phyloP scores from a whole-genome alignment of 2,888 invertebrate species.

The Limnephilus auricula region DNA sequence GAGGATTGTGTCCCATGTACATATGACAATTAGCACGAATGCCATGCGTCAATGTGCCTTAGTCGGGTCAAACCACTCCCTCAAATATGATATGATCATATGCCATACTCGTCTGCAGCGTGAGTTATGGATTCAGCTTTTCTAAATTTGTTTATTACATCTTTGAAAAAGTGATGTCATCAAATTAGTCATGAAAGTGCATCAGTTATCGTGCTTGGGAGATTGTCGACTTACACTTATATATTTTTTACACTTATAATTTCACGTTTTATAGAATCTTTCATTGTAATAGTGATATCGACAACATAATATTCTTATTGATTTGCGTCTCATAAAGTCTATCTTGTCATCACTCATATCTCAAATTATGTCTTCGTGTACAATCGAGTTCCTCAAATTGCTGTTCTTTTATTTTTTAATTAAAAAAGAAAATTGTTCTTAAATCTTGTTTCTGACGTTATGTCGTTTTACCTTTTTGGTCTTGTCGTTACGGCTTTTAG shows the following conservation, averaged over 20 bases:
- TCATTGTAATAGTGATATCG: neutral
- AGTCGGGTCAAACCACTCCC: slow-evolving; percentile 18
- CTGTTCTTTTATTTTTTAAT: neutral
- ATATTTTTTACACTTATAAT: neutral
- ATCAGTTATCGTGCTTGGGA: neutral
- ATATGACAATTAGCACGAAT: slow-evolving; percentile 46
- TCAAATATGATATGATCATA: neutral
- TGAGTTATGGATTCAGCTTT: neutral
- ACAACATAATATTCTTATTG: neutral
- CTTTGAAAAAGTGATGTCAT: neutral
- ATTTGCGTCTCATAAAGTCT: neutral
- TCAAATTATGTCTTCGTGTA: neutral
- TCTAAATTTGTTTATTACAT: neutral
- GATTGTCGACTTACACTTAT: neutral
- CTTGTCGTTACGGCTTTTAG: neutral
- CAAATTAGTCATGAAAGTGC: neutral
- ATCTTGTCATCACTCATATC: neutral
- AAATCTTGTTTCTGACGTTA: neutral
- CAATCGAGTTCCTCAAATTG: neutral
- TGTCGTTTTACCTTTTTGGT: neutral
- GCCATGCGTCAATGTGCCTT: slow-evolving; percentile 47
- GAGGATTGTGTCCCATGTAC: slow-evolving; percentile 48
- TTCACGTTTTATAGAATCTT: neutral
- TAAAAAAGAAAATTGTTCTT: neutral
- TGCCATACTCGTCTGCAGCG: neutral